Evolutionary conservation across 2,797 vertebrate genomes (phyloP).

Genomic region (Lacerta viridis): DNA sequence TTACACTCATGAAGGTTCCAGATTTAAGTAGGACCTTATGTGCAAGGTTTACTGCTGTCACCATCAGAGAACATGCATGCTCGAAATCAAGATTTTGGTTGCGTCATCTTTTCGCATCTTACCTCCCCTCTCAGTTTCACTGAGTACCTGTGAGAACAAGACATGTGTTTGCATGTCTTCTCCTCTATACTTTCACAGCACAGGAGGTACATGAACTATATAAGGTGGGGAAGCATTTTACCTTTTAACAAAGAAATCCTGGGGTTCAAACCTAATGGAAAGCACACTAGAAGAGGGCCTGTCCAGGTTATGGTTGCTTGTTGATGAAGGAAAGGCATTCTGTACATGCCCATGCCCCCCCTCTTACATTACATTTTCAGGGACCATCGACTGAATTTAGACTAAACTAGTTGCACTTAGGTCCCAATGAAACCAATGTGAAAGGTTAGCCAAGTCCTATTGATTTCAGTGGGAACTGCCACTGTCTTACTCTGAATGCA

Average conservation of each 20-base stretch:
- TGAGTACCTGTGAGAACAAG: slow-evolving; percentile 1
- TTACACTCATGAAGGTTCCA: not conserved
- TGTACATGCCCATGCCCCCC: not conserved
- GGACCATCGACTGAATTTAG: not conserved
- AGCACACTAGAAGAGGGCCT: not conserved
- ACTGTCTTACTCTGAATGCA: not conserved
- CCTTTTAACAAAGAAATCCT: not conserved
- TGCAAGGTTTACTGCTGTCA: not conserved
- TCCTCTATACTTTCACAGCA: not conserved
- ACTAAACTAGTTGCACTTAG: not conserved
- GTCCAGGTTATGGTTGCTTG: not conserved
- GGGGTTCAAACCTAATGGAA: not conserved
- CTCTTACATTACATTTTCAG: not conserved
- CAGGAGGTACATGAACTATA: not conserved
- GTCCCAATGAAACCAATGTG: not conserved
- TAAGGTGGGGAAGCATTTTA: not conserved
- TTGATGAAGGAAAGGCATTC: not conserved
- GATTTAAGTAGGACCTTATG: not conserved
- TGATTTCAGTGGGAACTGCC: not conserved
- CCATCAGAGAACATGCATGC: not conserved
- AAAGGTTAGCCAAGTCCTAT: not conserved
- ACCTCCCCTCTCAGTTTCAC: not conserved
- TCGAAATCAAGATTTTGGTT: not conserved
- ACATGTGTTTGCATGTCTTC: not conserved
- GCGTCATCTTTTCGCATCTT: not conserved